A percentile compares a stretch with the other conserved stretches of the same genome.
Conservation (phyloP, 2,797 vertebrate species). For the Pangasius djambal region DNA sequence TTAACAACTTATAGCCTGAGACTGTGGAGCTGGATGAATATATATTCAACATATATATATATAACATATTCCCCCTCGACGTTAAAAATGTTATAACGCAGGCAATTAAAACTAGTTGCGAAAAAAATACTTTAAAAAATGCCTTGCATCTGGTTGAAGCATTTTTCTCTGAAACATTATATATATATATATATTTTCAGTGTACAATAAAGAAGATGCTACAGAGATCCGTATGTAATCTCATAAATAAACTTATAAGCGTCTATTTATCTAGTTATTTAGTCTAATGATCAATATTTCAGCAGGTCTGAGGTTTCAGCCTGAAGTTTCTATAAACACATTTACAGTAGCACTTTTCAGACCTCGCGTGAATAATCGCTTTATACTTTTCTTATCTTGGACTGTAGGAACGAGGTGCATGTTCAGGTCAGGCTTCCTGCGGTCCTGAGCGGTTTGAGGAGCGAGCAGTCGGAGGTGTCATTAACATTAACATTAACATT, state of each 20-base stretch:
- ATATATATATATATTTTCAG: no score
- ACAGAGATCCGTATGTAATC: background rate
- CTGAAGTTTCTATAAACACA: background rate
- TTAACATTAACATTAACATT: constrained; percentile 23
- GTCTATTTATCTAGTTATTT: background rate
- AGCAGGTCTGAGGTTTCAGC: background rate
- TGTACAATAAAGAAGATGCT: background rate
- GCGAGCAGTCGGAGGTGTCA: constrained; percentile 15
- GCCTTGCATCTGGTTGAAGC: background rate
- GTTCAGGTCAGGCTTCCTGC: background rate
- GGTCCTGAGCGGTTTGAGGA: background rate
- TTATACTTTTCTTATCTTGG: constrained; percentile 42
- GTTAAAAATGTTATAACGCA: background rate
- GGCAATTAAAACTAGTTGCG: background rate
- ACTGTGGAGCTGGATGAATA: background rate
- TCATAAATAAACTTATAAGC: background rate
- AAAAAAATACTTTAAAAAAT: background rate
- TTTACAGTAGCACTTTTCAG: background rate
- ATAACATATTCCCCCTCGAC: background rate
- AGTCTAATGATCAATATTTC: background rate
- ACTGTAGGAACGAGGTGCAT: constrained; percentile 21
- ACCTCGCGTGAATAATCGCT: background rate
- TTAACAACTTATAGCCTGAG: background rate
- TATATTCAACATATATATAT: no score
- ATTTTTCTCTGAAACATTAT: no score